These are phyloP conservation scores for Solenodon paradoxus DNA, from an alignment of 2,113 vertebrate species.

Conservation along the genomic window DNA sequence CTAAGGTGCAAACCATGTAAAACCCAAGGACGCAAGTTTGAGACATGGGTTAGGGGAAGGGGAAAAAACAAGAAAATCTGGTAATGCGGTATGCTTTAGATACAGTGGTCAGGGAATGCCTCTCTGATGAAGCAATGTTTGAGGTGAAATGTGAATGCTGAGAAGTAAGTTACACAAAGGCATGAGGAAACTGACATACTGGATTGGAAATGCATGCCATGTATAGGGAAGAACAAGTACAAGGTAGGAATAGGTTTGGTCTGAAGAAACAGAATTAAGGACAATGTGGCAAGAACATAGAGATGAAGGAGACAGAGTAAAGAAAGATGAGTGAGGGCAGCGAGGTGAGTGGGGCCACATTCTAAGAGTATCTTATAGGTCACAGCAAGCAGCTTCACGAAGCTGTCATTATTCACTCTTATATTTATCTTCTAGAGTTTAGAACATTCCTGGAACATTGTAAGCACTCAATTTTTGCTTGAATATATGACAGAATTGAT, in stretches of 20 bases:
- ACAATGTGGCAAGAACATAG: not conserved
- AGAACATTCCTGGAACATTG: not conserved
- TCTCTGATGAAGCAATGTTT: not conserved
- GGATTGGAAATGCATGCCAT: not conserved
- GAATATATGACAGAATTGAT: not conserved
- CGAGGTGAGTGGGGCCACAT: not conserved
- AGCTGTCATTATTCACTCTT: not conserved
- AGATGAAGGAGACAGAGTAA: not conserved
- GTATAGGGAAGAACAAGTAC: not conserved
- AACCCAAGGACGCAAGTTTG: no score
- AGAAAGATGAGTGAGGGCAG: not conserved
- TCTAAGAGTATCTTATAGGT: not conserved
- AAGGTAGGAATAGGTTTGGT: not conserved
- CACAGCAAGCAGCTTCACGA: not conserved
- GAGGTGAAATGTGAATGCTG: not conserved
- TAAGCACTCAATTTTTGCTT: not conserved
- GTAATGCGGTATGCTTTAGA: not conserved
- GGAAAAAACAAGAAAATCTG: no score
- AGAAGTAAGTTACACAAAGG: not conserved
- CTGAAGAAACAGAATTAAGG: not conserved
- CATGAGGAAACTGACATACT: no score
- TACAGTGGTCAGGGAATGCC: not conserved
- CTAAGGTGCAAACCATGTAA: no score
- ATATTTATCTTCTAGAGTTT: not conserved
- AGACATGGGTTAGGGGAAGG: no score